phyloP scores from a whole-genome alignment of 2,797 vertebrate species.

The Remorina albescens region DNA sequence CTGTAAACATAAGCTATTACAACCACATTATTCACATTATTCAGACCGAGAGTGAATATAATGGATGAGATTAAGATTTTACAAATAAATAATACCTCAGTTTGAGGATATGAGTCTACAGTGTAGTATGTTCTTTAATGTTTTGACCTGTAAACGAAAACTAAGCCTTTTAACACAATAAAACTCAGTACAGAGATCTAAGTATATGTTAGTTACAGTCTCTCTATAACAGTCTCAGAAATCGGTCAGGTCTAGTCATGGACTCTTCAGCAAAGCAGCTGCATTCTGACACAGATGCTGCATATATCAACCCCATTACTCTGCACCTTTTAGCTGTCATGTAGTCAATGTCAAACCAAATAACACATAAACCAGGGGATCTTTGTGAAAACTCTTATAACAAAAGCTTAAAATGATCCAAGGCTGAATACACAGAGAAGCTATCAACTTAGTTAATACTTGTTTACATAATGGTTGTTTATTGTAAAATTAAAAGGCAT shows the following conservation, averaged over 20 bases:
- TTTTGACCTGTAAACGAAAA: conserved; percentile 31
- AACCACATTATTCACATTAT: conserved; percentile 51
- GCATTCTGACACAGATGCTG: background rate
- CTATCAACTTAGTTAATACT: background rate
- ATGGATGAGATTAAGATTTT: conserved; percentile 49
- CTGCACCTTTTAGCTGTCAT: background rate
- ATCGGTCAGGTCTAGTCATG: background rate
- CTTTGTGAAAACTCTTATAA: background rate
- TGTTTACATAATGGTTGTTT: background rate
- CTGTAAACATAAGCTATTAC: conserved; percentile 62
- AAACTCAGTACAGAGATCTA: background rate
- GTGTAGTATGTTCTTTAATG: conserved; percentile 3
- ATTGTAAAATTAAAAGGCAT: background rate
- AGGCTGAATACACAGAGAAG: background rate
- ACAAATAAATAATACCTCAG: conserved; percentile 49
- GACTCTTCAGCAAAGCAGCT: conserved; percentile 8
- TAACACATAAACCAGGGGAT: background rate
- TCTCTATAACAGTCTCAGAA: conserved; percentile 10
- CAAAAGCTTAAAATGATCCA: background rate
- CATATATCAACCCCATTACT: background rate
- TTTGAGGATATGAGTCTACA: conserved; percentile 32
- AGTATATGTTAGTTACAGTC: conserved; percentile 2
- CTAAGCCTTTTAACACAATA: background rate
- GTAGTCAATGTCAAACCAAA: background rate
- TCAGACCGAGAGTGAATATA: conserved; percentile 26